phyloP scores from a whole-genome alignment of 2,888 invertebrate genomes.

The Carcina quercana region DNA sequence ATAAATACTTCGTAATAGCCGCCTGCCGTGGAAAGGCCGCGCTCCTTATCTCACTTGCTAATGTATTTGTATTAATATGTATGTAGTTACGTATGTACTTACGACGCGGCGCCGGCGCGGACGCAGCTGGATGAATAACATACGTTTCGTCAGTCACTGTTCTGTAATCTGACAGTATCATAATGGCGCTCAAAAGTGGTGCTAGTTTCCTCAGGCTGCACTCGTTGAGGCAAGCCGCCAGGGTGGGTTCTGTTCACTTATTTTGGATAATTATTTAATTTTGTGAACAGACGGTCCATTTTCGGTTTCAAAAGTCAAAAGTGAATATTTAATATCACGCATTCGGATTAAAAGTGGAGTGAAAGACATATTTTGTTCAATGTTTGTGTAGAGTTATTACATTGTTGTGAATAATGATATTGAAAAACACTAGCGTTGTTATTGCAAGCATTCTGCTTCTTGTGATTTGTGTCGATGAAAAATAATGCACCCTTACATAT shows the following conservation, averaged over 20 bases:
- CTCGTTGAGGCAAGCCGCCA: conserved; percentile 29
- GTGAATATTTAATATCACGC: no score
- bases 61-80: conserved; percentile 33
- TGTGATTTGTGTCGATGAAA: not conserved
- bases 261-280: no score
- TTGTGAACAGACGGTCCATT: no score
- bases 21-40: conserved; percentile 13
- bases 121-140: conserved; percentile 16
- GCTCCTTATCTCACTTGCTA: conserved; percentile 51
- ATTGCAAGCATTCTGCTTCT: not conserved
- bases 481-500: not conserved
- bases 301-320: no score
- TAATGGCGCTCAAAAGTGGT: conserved; percentile 53
- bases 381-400: not conserved
- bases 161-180: no score
- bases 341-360: no score
- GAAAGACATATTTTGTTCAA: no score
- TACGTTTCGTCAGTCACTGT: conserved; percentile 31
- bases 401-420: not conserved
- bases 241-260: no score
- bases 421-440: not conserved
- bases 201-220: conserved; percentile 42
- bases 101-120: no score
- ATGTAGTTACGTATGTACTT: no score
- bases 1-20: not conserved